Base-by-base conservation (phyloP, 2,888 invertebrate genomes). In the Lymantria monacha region DNA sequence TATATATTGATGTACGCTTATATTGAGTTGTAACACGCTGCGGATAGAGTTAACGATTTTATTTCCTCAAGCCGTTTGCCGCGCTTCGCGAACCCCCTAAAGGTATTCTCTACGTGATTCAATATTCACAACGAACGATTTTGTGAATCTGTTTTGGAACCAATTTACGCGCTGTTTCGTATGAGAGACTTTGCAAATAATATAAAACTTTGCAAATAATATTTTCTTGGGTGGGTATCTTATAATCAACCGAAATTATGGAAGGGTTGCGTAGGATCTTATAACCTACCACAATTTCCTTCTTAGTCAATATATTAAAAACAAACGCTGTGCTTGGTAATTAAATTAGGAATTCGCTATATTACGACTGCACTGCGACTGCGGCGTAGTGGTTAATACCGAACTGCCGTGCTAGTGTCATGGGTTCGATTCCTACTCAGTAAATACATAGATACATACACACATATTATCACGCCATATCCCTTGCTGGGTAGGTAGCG, bases 101-200 rank as follows among this genome's bases (percentile, higher is more conserved):
- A 86, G 85, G 83, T 69, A 75, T 70, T 74, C 74, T 74, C 79
- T 85, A 86, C 88, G 87, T 85, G 85, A 84, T 80, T 76, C 83
- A 86, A 87, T 87, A 87, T 88, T 85, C 83, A 80, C 79, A 86
- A 85, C 82, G 85, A 83, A 85, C 82, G 83, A 85, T 82, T 81
- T 83, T 79, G 74, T 72, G 81, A 86, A 86, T 85, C 85, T 83
- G 85, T 83, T 86, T 80, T 72, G 75, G 69, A 74, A 76, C 74
- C 79, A 83, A 80, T 82, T 81, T 83, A 77, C 81, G 76, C 73
- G 73, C 69, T 70, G 74, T 76, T 77, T 75, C 74, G 72, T 69
- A 62, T 62, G 22, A 22, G 22, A 22, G 5, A 2, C 5, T 22
- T 22, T 3, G 3, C 22, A 22, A 22, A 22, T 22, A 22, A 22